These are phyloP conservation scores for Isaurus tuberculatus DNA, from an alignment of 92 coral and sea anemone genomes.

Conservation along the genomic window DNA sequence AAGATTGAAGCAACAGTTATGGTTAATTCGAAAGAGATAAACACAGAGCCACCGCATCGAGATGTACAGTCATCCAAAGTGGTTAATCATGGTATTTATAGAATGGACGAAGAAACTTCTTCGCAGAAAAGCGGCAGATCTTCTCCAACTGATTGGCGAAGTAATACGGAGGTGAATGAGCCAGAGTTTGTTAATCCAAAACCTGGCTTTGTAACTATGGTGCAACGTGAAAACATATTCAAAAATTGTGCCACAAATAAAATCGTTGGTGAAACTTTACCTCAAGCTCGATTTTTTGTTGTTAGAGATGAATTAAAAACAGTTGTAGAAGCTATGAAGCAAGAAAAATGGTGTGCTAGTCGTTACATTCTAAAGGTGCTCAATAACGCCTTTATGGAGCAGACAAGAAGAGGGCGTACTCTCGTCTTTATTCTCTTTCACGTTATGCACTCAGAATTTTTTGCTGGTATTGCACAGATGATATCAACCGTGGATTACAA, in stretches of 20 bases:
- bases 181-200: not conserved
- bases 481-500: constrained; percentile 49
- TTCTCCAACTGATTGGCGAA: not conserved
- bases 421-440: constrained; percentile 52
- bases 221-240: constrained; percentile 45
- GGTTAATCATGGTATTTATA: not conserved
- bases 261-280: constrained; percentile 13
- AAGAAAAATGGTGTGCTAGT: constrained; percentile 44
- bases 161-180: not conserved
- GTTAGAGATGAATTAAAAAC: constrained; percentile 43
- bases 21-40: not conserved
- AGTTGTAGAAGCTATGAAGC: constrained; percentile 61
- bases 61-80: not conserved
- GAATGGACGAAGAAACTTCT: not conserved
- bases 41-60: not conserved
- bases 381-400: constrained; percentile 33
- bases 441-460: constrained; percentile 18
- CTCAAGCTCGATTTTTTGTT: constrained; percentile 51
- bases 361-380: constrained; percentile 2
- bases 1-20: not conserved
- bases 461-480: constrained; percentile 68
- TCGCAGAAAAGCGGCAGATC: not conserved
- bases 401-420: constrained; percentile 9
- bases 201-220: constrained; percentile 47
- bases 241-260: constrained; percentile 38